Evolutionary conservation across 2,797 vertebrate genomes (phyloP), one percentile per base, ranked within the genome.

Genomic region (Eptatretus atami): DNA sequence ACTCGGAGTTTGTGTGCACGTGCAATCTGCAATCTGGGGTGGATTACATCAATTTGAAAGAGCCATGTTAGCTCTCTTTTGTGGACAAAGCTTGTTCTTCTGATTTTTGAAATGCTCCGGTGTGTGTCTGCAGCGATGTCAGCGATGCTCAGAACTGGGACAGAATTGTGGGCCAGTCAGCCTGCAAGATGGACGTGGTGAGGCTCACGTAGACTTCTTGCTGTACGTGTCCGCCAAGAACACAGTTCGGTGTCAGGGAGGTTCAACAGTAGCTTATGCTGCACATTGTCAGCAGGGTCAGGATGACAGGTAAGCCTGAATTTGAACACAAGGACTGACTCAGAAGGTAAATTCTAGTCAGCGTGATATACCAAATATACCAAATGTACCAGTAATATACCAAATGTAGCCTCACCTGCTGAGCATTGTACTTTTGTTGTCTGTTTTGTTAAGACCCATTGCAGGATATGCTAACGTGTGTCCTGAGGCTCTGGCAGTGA

Each of bases 391-490:
- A n/a, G n/a, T n/a, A 19, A 44, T 44, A 5, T 44, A 44, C 31
- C 31, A 44, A 44, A 44, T 8, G 31, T 44, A 44, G 6, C 31
- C 31, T 44, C 31, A 4, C 31, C 31, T 44, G 31, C 31, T 2
- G 31, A 44, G 4, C 31, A 44, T 44, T 44, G 31, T 44, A 8
- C 6, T 70, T 11, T 72, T 65, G 70, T 6, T 66, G 70, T 69
- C 10, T n/a, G 52, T 24, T 31, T 52, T 52, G 68, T 68, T 63
- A 68, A 96, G 90, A 67, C 90, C 90, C 10, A 74, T 96, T 67
- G 90, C 90, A 66, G 90, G 90, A 64, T 96, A 96, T 67, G 90
- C 90, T 67, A 96, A 94, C 73, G 76, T 96, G 70, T 96, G 90
- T 76, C 90, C 90, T 64, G 76, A 78, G 64, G 94, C 90, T 87